These are phyloP conservation scores for Rotaria socialis DNA, from an alignment of 2,888 invertebrate genomes.

Conservation along the genomic window DNA sequence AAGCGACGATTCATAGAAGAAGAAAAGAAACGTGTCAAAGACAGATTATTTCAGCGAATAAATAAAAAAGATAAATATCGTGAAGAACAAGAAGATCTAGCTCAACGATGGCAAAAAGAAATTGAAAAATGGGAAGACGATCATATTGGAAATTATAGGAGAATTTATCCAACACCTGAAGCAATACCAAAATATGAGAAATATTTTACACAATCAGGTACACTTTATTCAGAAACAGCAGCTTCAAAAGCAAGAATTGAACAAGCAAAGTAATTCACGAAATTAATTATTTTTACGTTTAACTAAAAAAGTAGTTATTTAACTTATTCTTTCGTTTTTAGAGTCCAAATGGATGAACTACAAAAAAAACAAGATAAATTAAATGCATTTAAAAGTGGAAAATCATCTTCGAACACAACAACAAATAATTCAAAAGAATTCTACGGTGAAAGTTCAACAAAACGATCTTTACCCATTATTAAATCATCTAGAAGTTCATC, in stretches of 20 bases:
- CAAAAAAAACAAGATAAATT: conserved; percentile 44
- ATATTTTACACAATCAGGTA: conserved; percentile 58
- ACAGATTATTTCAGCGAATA: conserved; percentile 55
- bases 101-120: conserved; percentile 55
- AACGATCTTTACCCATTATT: neutral
- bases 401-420: neutral
- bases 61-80: conserved; percentile 51
- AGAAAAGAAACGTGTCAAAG: conserved; percentile 56
- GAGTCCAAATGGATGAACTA: conserved; percentile 32
- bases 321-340: neutral
- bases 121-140: conserved; percentile 56
- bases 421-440: conserved; percentile 33
- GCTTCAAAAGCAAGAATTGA: conserved; percentile 59
- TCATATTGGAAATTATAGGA: conserved; percentile 59
- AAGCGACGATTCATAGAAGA: conserved; percentile 55
- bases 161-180: conserved; percentile 56
- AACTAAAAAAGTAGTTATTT: no score
- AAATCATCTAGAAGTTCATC: conserved; percentile 25
- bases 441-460: conserved; percentile 40
- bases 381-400: conserved; percentile 43
- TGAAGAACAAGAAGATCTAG: conserved; percentile 58
- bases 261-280: conserved; percentile 53
- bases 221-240: conserved; percentile 60
- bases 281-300: neutral
- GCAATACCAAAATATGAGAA: conserved; percentile 57